Base-by-base conservation (phyloP, 1,140 invertebrate species). In the Carposina sasakii region DNA sequence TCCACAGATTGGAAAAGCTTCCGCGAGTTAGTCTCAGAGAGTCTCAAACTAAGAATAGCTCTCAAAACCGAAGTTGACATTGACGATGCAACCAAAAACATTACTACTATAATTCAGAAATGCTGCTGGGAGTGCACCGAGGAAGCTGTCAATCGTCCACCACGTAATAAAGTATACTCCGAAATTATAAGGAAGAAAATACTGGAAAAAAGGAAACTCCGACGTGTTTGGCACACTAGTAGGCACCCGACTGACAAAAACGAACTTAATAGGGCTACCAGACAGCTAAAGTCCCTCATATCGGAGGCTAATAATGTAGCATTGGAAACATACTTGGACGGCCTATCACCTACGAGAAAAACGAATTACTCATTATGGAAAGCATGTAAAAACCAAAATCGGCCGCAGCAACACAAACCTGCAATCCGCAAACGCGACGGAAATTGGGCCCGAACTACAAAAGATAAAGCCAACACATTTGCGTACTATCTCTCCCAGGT, bases 281-380 rank as follows among this genome's bases (percentile, higher is more conserved):
- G 52, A 1, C 26, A 57, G 17, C 46, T 60, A 9, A 64, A 64
- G 44, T 13, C 0, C 1, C 28, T 51, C 0, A 55, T 53, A 16
- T n/a, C 12, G 41, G 15, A 44, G 6, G 44, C 28, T 16, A 33
- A 31, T 9, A 22, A 46, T n/a, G 19, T 19, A 6, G 17, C 44
- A 12, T n/a, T 46, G 12, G 4, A 48, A 22, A 26, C 30, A 10
- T n/a, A 50, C 10, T 22, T 50, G 9, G 42, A 46, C 36, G 1
- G 5, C 6, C 36, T 56, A 21, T 26, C 48, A 16, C n/a, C 46
- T 20, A 52, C 41, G 10, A 9, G 13, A 34, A 3, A 41, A 0
- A 49, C 56, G 1, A 30, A 54, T 16, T 54, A 58, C 23, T 58
- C 48, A 15, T 20, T 58, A 26, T 51, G 56, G 39, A 54, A 51